Evolutionary conservation across 92 coral and sea anemone genomes (phyloP).

Genomic region (Heliopora coerulea): DNA sequence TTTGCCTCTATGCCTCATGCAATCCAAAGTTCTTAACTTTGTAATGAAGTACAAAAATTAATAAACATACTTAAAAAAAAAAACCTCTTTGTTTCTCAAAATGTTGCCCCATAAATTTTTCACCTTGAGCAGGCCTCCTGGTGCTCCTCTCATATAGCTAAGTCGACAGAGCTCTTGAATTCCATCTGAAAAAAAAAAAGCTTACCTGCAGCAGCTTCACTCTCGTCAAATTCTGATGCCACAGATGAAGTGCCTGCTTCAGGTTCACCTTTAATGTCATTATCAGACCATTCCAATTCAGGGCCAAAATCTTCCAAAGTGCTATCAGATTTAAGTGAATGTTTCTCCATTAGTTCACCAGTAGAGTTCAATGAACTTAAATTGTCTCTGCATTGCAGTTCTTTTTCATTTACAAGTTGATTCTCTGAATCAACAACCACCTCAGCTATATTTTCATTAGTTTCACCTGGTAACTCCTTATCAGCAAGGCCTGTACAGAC

Average conservation of each 20-base stretch:
- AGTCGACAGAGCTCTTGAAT: no score
- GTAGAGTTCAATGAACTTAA: not conserved
- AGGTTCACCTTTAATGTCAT: constrained; percentile 10
- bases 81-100: no score
- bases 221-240: constrained; percentile 71
- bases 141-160: no score
- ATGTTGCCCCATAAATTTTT: no score
- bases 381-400: not conserved
- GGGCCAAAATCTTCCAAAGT: constrained; percentile 22
- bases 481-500: not conserved
- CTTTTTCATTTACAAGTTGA: constrained; percentile 7
- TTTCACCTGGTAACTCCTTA: not conserved
- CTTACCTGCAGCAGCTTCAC: constrained; percentile 92
- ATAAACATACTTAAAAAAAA: no score
- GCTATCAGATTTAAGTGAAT: not conserved
- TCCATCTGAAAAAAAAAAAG: no score
- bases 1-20: no score
- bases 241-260: constrained; percentile 11
- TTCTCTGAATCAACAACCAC: not conserved
- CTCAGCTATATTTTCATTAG: not conserved
- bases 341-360: not conserved
- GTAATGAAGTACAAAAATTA: no score
- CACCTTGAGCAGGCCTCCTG: no score
- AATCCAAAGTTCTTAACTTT: no score
- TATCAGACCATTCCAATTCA: constrained; percentile 39